A percentile compares a stretch with the other conserved stretches of the same genome.
These are phyloP conservation scores for Augochlora pura DNA, from an alignment of 1,140 invertebrate genomes.

Conservation along the genomic window DNA sequence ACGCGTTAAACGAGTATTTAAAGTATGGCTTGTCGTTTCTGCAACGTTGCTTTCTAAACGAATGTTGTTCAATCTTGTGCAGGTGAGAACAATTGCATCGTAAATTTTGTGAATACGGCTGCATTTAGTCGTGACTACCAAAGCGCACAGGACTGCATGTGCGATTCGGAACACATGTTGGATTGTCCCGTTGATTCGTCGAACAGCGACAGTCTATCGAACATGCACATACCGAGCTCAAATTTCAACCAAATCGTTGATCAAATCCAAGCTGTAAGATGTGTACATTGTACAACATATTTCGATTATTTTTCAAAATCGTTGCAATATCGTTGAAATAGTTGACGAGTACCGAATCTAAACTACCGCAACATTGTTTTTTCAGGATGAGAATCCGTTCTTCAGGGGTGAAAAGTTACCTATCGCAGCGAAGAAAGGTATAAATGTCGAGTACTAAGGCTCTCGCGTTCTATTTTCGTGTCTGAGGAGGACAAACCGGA, in stretches of 20 bases:
- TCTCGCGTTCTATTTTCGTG: background rate
- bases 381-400: conserved; percentile 88
- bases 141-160: conserved; percentile 96
- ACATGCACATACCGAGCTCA: conserved; percentile 74
- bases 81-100: conserved; percentile 93
- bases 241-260: conserved; percentile 82
- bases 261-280: conserved; percentile 77
- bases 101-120: conserved; percentile 96
- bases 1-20: too few species aligned
- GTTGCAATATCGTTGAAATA: too few species aligned
- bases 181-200: conserved; percentile 85
- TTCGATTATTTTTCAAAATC: background rate
- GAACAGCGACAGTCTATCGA: conserved; percentile 72
- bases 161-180: conserved; percentile 99
- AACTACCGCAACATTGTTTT: conserved; percentile 57
- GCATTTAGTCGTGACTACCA: conserved; percentile 97
- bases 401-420: conserved; percentile 90
- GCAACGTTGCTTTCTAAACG: background rate
- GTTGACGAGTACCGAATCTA: background rate
- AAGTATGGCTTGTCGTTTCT: too few species aligned
- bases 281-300: background rate
- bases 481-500: too few species aligned
- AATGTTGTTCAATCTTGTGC: conserved; percentile 7
- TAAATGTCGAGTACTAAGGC: conserved; percentile 81
- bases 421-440: conserved; percentile 93